Evolutionary conservation across 2,113 vertebrate genomes (phyloP), one percentile per base, ranked within the genome.

Genomic region (Alaudala cheleensis): DNA sequence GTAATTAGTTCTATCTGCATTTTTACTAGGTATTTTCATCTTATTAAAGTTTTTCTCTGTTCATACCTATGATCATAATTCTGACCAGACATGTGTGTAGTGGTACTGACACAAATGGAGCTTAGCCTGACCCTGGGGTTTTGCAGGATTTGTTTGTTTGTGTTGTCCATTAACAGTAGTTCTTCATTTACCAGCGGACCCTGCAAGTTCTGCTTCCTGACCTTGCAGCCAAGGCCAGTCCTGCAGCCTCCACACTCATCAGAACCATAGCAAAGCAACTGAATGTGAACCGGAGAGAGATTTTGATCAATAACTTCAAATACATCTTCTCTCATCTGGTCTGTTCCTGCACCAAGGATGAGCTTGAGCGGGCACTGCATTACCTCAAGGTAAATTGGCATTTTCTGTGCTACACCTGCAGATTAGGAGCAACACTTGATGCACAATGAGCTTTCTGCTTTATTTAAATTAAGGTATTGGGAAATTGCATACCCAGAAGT

Each of bases 311-410:
- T 97, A 99, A 99, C 97, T 99, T 99, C 97, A 99, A 99, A 83
- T 99, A 99, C 95, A 99, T 99, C 93, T 99, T 99, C 95, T 99
- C 99, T 90, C 99, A 99, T 73, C 97, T 99, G 97, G 99, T 99
- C 65, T 99, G 99, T 96, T 99, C 99, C 88, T 99, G 99, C 98
- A 98, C 99, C 71, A 99, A 99, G 93, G 99, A 99, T 95, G 99
- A 99, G 95, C 98, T 99, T 71, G 99, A 99, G 95, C 98, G 98
- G 86, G 99, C 99, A 0, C 99, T 99, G 96, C 99, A 99, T 96
- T 99, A 99, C 96, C 98, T 99, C 11, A 99, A 99, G 98, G 99
- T 99, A 98, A 92, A 60, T 42, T 37, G 67, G n/a, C 60, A 39
- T 90, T 95, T 96, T 8, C n/a, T 53, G 14, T 33, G 5, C 70